Evolutionary conservation across 2,113 vertebrate genomes (phyloP).

Genomic region (Pionites leucogaster): DNA sequence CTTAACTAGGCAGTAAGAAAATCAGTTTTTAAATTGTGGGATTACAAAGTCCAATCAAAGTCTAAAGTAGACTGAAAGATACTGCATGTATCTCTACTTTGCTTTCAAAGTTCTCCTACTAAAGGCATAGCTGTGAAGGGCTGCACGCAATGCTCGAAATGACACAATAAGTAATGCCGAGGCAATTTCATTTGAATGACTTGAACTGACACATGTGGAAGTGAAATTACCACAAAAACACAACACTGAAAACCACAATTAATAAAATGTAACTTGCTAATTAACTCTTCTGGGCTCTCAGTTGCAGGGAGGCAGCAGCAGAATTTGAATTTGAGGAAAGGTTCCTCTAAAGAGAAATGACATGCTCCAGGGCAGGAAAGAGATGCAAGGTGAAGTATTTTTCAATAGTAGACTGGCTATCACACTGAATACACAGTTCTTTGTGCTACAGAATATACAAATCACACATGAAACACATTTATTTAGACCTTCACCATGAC

Average conservation of each 20-base stretch:
- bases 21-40: background rate
- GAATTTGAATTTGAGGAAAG: background rate
- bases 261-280: background rate
- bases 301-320: background rate
- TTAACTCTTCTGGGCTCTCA: background rate
- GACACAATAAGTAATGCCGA: fast-evolving
- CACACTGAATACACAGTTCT: background rate
- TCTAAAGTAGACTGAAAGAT: background rate
- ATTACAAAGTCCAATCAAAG: background rate
- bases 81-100: background rate
- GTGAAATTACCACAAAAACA: background rate
- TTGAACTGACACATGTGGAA: background rate
- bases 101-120: background rate
- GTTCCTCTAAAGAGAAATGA: background rate
- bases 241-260: background rate
- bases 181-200: background rate
- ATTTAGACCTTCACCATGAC: background rate
- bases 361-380: background rate
- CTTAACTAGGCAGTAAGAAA: background rate
- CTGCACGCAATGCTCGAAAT: background rate
- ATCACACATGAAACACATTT: background rate
- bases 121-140: background rate
- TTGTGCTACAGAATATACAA: background rate
- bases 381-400: background rate
- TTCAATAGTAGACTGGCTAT: background rate